Base-by-base conservation (phyloP, 2,888 invertebrate genomes). In the Endotricha flammealis region DNA sequence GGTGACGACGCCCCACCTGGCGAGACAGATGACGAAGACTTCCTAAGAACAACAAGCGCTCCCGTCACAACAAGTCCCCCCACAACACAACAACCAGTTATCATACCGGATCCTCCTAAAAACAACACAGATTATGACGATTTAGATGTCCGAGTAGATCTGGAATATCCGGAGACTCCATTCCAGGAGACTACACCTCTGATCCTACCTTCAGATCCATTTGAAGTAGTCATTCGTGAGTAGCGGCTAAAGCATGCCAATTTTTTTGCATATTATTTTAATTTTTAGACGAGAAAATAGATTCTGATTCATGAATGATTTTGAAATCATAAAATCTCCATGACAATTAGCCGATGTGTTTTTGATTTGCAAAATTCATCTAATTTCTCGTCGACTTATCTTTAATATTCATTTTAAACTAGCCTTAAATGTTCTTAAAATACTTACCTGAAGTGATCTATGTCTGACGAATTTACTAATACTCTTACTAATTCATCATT, bases 201-300 rank as follows among this genome's bases (percentile, higher is more conserved):
- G 54, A 58, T 70, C 68, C 67, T 50, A 61, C 58, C 55, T 57
- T 53, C 62, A 55, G 54, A 46, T 57, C 57, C 52, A 56, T 62
- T 74, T 73, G 69, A 79, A 72, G 64, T 76, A 74, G 71, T 64
- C 63, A 71, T 73, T 86, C 71, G 86, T 86, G 86, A 86, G 86
- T 86, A 86, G 86, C 64, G 73, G 85, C 86, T 82, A 71, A 59
- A 68, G 85, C 83, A 83, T 85, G 86, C 79, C 79, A 68, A 64
- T 76, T 82, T 72, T 65, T 83, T 74, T 82, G 80, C 80, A 38
- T 54, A 57, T 63, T 71, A 54, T 47, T 53, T 65, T 57, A 44
- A 35, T 64, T 61, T 56, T 43, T 38, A 42, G 49, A 42, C 42
- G 50, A 48, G 53, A 54, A 53, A 35, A 34, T 11, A 37, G 9